Base-by-base conservation (phyloP, 2,797 vertebrate species). In the Sebastes dallii region DNA sequence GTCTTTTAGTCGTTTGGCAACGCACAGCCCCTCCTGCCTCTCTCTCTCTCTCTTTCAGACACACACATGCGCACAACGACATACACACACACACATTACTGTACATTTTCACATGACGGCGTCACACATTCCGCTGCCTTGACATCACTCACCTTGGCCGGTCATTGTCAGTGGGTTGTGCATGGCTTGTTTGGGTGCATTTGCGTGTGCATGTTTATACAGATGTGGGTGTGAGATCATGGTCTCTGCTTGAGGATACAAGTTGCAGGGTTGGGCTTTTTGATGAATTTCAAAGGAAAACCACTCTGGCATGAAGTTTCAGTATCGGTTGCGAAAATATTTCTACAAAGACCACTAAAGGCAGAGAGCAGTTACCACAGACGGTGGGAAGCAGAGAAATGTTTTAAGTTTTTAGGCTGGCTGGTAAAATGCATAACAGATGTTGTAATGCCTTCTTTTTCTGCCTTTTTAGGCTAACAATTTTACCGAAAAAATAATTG, bases 131-230 rank as follows among this genome's bases (percentile, higher is more conserved):
- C 70, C 76, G 29, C 65, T 67, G 77, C 75, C 72, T 69, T 55
- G 52, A 78, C 75, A 70, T 80, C 81, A 84, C 88, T 91, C 85
- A 84, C 87, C 89, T 81, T 78, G 24, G 58, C 70, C 4, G 6
- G 66, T 29, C 62, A 79, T 5, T 77, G 65, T 60, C 65, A 66
- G 60, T 54, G 39, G 58, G n/a, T 29, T 52, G 65, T 65, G 71
- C 50, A 1, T 52, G 16, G 42, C 12, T 16, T 16, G 61, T 22
- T 3, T 29, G 60, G 54, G 59, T 75, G 66, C 8, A 14, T 29
- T 39, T 76, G 72, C 2, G 20, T 29, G 9, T 46, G 39, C 59
- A n/a, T 1, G 5, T 71, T 78, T 22, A 5, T 39, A 66, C 20
- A 79, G 66, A 66, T 70, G 61, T 39, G n/a, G 60, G 69, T 58